Evolutionary conservation across 2,113 vertebrate genomes (phyloP).

Genomic region (Pangasianodon gigas): DNA sequence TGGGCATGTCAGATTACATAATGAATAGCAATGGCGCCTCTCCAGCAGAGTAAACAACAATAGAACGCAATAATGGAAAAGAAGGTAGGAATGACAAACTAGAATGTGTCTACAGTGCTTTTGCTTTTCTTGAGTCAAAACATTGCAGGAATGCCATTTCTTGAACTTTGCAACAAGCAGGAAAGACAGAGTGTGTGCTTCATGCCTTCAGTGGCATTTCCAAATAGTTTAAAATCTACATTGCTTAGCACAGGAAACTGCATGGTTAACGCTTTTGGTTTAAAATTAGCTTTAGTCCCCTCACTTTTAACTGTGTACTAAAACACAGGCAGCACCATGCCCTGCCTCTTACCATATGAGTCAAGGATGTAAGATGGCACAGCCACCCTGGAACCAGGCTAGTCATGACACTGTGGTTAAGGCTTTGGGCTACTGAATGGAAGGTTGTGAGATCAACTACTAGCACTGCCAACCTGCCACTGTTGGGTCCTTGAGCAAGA

Average conservation of each 20-base stretch:
- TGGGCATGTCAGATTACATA: neutral
- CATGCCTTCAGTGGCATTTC: neutral
- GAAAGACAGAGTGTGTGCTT: neutral
- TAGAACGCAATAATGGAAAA: slow-evolving; percentile 2
- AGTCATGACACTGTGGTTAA: neutral
- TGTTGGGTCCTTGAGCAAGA: neutral
- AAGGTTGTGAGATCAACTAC: no score
- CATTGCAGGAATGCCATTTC: neutral
- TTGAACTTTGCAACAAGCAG: neutral
- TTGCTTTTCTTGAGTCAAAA: neutral
- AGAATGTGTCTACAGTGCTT: neutral
- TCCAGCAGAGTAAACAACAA: neutral
- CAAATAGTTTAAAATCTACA: neutral
- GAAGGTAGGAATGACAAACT: neutral
- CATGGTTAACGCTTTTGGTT: neutral
- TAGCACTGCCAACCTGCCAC: neutral
- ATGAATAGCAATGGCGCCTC: neutral
- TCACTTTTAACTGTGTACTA: neutral
- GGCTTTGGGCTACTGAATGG: neutral
- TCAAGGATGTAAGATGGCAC: neutral
- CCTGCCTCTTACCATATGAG: neutral
- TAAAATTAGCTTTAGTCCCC: neutral
- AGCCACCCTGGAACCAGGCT: neutral
- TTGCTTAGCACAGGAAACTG: neutral
- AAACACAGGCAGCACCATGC: neutral